These are phyloP conservation scores for Morus bassanus DNA, from an alignment of 2,797 vertebrate genomes.

Conservation along the genomic window DNA sequence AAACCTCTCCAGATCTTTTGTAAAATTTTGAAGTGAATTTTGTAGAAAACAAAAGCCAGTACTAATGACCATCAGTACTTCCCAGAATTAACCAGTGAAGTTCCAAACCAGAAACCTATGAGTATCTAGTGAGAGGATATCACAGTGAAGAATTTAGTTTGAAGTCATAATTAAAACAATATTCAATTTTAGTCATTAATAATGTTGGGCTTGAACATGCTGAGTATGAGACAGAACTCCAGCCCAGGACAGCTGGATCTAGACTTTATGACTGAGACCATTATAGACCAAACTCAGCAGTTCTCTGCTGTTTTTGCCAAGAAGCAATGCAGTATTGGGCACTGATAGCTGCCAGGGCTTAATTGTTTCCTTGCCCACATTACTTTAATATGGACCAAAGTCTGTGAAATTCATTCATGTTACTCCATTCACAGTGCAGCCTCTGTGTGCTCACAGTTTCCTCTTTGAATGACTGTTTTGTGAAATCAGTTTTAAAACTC, in stretches of 20 bases:
- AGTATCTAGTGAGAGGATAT: background rate
- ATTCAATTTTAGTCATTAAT: background rate
- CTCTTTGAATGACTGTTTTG: background rate
- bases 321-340: background rate
- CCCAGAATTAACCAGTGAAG: background rate
- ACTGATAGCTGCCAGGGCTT: background rate
- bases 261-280: background rate
- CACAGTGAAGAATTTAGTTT: background rate
- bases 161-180: background rate
- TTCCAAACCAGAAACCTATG: background rate
- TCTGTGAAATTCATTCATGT: background rate
- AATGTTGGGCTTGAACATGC: background rate
- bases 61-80: background rate
- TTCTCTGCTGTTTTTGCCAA: background rate
- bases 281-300: background rate
- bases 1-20: background rate
- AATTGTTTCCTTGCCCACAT: background rate
- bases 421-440: background rate
- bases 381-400: background rate
- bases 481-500: background rate
- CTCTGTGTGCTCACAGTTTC: background rate
- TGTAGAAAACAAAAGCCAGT: background rate
- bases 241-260: background rate
- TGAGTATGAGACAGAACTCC: background rate
- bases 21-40: background rate